Evolutionary conservation across 2,797 vertebrate genomes (phyloP).

Genomic region (Hypotaenidia philippensis): DNA sequence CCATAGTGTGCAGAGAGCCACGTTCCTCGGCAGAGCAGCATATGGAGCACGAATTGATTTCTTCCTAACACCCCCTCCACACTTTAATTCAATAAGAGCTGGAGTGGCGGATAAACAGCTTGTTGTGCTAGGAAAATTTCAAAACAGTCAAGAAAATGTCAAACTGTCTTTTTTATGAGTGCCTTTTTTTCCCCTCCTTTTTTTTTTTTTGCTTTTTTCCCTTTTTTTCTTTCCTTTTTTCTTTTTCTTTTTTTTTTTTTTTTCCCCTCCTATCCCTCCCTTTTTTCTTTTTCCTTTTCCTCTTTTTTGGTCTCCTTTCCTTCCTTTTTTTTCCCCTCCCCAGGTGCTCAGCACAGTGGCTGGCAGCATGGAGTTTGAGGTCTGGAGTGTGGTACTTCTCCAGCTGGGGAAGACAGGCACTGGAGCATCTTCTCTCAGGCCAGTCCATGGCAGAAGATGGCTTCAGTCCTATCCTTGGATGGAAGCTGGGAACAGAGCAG

Average conservation of each 20-base stretch:
- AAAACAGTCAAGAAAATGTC: constrained; percentile 80
- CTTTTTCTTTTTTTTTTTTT: accelerated
- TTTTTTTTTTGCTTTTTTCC: accelerated
- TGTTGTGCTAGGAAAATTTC: constrained; percentile 80
- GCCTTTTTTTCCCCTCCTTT: not conserved
- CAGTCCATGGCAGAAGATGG: constrained; percentile 11
- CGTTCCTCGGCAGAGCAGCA: constrained; percentile 66
- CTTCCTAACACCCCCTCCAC: constrained; percentile 70
- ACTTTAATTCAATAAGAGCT: constrained; percentile 82
- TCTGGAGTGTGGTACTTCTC: not conserved
- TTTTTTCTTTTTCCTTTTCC: not conserved
- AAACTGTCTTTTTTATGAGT: constrained; percentile 67
- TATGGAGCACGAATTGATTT: constrained; percentile 80
- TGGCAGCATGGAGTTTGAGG: accelerated
- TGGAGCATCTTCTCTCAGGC: not conserved
- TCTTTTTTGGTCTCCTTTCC: accelerated
- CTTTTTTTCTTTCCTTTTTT: not conserved
- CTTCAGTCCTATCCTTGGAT: constrained; percentile 17
- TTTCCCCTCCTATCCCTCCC: not conserved
- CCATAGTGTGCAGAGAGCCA: constrained; percentile 73
- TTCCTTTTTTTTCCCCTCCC: not conserved
- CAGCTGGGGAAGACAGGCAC: not conserved
- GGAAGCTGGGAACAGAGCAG: not conserved
- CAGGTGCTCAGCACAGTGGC: accelerated
- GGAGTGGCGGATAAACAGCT: constrained; percentile 79